Base-by-base conservation (phyloP, 2,888 invertebrate species). In the Zhengitettix transpicula region DNA sequence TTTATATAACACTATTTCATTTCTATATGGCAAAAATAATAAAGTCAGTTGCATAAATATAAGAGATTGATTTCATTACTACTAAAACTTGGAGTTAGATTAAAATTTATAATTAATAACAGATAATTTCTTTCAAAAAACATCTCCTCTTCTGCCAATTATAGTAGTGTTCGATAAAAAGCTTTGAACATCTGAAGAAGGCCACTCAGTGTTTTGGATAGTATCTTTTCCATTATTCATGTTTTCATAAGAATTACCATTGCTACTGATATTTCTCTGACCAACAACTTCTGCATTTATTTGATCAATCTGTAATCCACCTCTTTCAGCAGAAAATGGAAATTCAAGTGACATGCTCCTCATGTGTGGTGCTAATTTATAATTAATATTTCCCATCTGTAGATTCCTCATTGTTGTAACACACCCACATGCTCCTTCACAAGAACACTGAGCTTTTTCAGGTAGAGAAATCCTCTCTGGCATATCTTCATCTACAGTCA, bases 341-440 rank as follows among this genome's bases (percentile, higher is more conserved):
- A 47, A 47, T 47, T 47, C 47, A 14, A 47, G 14, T 14, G 47
- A 47, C 47, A 47, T 47, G 47, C 47, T 47, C 8, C 47, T 47
- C 14, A 47, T n/a, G 12, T 47, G 47, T 47, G 47, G 47, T 47
- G 47, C 2, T 28, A 28, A 28, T 28, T 28, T 28, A 28, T 28
- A 28, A 28, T 28, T 28, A 28, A 28, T 28, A 28, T 28, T 28
- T 2, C 14, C n/a, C n/a, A 47, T 47, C n/a, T 47, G 47, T n/a
- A 47, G 1, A 14, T 28, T 55, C 10, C 12, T 15, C 11, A 14
- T 40, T 12, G 40, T n/a, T n/a, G 41, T 41, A n/a, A n/a, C 41
- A 41, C 55, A 55, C 2, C 55, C 55, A 55, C 55, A 55, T 40
- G 55, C 55, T 14, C 55, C 55, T 55, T 55, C 55, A 41, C 55